Percentiles rank a stretch among this genome's conserved stretches.
phyloP scores from a whole-genome alignment of 2,888 invertebrate species.

The Dendrolimus pini region DNA sequence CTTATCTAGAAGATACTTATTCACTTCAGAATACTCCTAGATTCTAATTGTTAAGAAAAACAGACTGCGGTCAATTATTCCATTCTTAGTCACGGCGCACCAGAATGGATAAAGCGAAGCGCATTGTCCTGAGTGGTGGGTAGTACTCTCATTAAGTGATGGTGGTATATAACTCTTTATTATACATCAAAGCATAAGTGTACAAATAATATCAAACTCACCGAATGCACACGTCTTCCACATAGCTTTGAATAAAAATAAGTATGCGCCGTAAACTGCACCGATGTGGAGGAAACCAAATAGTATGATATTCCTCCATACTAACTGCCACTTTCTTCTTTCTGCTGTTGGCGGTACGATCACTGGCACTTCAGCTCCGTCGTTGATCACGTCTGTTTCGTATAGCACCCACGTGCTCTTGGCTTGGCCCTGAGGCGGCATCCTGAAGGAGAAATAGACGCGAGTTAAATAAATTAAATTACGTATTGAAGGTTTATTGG shows the following conservation, averaged over 20 bases:
- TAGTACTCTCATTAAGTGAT: too few relatives aligned
- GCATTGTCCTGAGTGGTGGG: too few relatives aligned
- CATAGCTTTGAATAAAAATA: conserved; percentile 84
- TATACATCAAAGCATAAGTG: too few relatives aligned
- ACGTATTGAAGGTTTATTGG: too few relatives aligned
- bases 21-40: too few relatives aligned
- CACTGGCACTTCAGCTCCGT: conserved; percentile 27
- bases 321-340: conserved; percentile 77
- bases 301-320: conserved; percentile 88
- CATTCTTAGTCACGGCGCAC: too few relatives aligned
- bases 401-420: conserved; percentile 53
- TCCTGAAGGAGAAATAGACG: conserved; percentile 22
- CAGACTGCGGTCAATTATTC: too few relatives aligned
- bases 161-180: too few relatives aligned
- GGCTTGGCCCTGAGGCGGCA: conserved; percentile 62
- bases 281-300: conserved; percentile 83
- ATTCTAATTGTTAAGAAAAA: too few relatives aligned
- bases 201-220: conserved; percentile 54
- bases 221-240: conserved; percentile 81
- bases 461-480: not conserved
- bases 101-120: too few relatives aligned
- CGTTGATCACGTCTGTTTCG: conserved; percentile 50
- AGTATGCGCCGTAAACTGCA: conserved; percentile 84
- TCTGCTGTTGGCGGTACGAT: conserved; percentile 63
- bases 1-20: too few relatives aligned